Percentiles rank a stretch among this genome's conserved stretches.
Evolutionary conservation across 2,113 vertebrate genomes (phyloP).

Genomic region (Plotosus lineatus): DNA sequence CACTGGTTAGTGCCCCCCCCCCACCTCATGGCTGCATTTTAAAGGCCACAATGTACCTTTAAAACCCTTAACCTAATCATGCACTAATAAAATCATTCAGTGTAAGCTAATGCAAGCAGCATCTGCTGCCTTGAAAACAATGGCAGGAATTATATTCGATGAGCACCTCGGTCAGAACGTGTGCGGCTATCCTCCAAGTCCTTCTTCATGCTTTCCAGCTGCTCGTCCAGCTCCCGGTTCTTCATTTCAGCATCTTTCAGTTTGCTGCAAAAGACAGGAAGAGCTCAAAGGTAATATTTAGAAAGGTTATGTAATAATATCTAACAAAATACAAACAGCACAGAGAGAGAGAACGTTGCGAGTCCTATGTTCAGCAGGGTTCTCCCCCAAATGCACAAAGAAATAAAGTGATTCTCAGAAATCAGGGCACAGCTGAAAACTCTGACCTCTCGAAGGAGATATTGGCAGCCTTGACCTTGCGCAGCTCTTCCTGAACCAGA

Average conservation of each 20-base stretch:
- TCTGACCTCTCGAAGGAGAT: conserved; percentile 88
- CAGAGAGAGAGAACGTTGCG: background rate
- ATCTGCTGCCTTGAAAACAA: conserved; percentile 8
- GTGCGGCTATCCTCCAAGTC: conserved; percentile 86
- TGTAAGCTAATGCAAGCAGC: background rate
- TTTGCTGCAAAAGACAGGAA: conserved; percentile 75
- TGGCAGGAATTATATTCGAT: background rate
- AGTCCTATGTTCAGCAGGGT: background rate
- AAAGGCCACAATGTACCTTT: no score
- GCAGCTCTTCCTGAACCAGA: conserved; percentile 89
- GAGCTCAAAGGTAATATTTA: background rate
- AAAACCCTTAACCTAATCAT: no score
- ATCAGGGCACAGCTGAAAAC: background rate
- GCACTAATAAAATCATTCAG: background rate
- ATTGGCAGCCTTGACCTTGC: conserved; percentile 85
- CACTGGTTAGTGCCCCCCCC: no score
- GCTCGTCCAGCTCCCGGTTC: conserved; percentile 81
- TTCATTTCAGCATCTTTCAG: conserved; percentile 85
- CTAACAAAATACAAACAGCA: background rate
- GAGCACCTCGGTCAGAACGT: conserved; percentile 82
- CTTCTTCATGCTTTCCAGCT: conserved; percentile 87
- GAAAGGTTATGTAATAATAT: background rate
- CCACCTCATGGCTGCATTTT: no score
- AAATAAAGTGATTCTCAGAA: no score
- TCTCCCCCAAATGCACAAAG: background rate